Conservation (phyloP, 1,140 invertebrate species). For the Caenorhabditis elegans region WBcel235 BX284606.5:5834501-5835000, state of each 20-base stretch:
- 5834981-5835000: too few species aligned
- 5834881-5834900: slow-evolving; percentile 1
- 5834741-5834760: slow-evolving; percentile 32
- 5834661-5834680: slow-evolving; percentile 71
- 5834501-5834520: not conserved
- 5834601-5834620: slow-evolving; percentile 70
- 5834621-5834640: slow-evolving; percentile 71
- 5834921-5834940: not conserved
- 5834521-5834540: too few species aligned
- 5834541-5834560: too few species aligned
- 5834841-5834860: not conserved
- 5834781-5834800: too few species aligned
- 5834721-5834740: too few species aligned
- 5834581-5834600: slow-evolving; percentile 62
- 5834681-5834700: slow-evolving; percentile 72
- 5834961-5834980: not conserved
- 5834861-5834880: not conserved
- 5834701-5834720: slow-evolving; percentile 67
- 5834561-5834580: too few species aligned
- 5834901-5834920: not conserved
- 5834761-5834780: slow-evolving; percentile 9
- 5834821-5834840: too few species aligned
- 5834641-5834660: slow-evolving; percentile 70
- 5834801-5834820: too few species aligned
- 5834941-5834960: slow-evolving; percentile 2